phyloP scores from a whole-genome alignment of 2,113 vertebrate genomes.

The Tapirus terrestris region DNA sequence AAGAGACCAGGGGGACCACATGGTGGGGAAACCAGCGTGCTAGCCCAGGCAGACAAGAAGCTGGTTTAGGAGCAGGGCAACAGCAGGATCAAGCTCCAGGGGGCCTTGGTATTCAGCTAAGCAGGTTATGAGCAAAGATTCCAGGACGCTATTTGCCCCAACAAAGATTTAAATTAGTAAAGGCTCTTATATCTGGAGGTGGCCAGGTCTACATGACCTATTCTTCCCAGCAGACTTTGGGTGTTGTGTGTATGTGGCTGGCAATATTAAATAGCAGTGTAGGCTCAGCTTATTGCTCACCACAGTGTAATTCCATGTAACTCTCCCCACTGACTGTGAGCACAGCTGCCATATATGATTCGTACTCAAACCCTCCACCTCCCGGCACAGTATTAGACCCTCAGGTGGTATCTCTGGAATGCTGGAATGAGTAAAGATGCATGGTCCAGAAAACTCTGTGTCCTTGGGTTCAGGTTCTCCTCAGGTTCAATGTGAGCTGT shows the following conservation, averaged over 20 bases:
- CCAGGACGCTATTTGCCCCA: background rate
- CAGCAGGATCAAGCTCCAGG: background rate
- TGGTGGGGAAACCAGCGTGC: background rate
- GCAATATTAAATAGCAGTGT: background rate
- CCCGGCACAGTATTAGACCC: background rate
- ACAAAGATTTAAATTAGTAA: background rate
- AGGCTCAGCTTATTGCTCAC: background rate
- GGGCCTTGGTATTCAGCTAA: background rate
- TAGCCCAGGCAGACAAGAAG: background rate
- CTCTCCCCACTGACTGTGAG: background rate
- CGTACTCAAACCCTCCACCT: background rate
- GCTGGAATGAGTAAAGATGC: background rate
- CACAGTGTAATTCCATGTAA: background rate
- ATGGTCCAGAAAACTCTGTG: background rate
- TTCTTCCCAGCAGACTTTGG: background rate
- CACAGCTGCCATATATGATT: too few species aligned
- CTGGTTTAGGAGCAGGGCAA: background rate
- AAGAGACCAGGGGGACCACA: background rate
- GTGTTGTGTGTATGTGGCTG: background rate
- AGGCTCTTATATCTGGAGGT: background rate
- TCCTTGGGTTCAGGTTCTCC: background rate
- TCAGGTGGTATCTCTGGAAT: background rate
- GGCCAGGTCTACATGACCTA: background rate
- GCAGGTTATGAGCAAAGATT: background rate
- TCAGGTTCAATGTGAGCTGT: background rate